phyloP scores from a whole-genome alignment of 2,113 vertebrate species.

The Rhabdomys dilectus region DNA sequence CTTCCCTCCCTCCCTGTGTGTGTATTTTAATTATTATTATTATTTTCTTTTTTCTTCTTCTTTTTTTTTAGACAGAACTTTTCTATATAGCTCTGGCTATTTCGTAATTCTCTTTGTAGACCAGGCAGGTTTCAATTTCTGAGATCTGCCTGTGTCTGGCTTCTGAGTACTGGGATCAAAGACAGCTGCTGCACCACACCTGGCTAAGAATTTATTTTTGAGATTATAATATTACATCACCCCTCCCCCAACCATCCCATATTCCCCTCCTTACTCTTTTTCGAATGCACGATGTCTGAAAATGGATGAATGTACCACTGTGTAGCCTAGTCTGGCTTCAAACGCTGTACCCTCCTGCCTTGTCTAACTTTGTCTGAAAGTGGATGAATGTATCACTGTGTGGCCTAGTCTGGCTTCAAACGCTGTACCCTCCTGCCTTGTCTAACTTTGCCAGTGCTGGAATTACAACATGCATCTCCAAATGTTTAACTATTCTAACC shows the following conservation, averaged over 20 bases:
- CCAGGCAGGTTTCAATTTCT: neutral
- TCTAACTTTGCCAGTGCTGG: neutral
- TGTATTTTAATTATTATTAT: no score
- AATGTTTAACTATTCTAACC: slow-evolving; percentile 1
- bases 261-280: neutral
- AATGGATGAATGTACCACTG: neutral
- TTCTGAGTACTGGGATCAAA: neutral
- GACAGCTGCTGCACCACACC: neutral
- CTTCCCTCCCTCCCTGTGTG: no score
- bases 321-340: neutral
- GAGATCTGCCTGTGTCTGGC: neutral
- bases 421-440: neutral
- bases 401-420: neutral
- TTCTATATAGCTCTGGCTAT: neutral
- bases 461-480: neutral
- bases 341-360: neutral
- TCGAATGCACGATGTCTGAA: neutral
- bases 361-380: neutral
- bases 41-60: no score
- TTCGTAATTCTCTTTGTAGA: neutral
- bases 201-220: neutral
- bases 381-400: neutral
- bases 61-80: neutral
- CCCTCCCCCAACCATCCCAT: neutral
- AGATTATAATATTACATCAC: neutral